Percentiles rank a stretch among this genome's conserved stretches.
These are phyloP conservation scores for Diploptera punctata DNA, from an alignment of 2,888 invertebrate species.

Conservation along the genomic window DNA sequence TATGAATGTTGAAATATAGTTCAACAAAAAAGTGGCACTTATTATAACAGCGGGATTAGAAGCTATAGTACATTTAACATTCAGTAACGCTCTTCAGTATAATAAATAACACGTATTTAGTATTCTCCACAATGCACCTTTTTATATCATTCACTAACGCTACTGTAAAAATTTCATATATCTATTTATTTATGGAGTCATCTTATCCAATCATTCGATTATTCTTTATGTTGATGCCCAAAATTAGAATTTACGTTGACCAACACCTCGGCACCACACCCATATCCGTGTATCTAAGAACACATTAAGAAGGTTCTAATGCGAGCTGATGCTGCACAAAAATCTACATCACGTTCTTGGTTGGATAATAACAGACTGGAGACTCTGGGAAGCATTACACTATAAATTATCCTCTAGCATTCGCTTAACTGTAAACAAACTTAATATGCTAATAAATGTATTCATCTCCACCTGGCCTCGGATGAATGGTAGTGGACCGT, in stretches of 20 bases:
- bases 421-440: conserved; percentile 22
- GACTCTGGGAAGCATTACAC: not conserved
- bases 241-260: conserved; percentile 4
- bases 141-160: not conserved
- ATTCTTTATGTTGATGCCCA: conserved; percentile 2
- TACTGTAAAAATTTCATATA: not conserved
- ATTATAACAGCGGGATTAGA: too few relatives aligned
- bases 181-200: conserved; percentile 12
- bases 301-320: not conserved
- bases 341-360: not conserved
- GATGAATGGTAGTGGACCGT: too few relatives aligned
- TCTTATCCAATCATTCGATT: conserved; percentile 16
- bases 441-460: conserved; percentile 24
- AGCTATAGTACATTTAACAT: too few relatives aligned
- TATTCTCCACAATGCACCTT: not conserved
- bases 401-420: conserved; percentile 14
- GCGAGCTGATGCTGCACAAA: not conserved
- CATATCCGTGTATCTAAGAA: not conserved
- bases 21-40: too few relatives aligned
- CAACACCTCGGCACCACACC: conserved; percentile 23
- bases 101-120: not conserved
- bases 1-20: too few relatives aligned
- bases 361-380: not conserved
- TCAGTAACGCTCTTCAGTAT: not conserved
- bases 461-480: not conserved